Conservation (phyloP, 1,140 invertebrate genomes). For the Caenorhabditis tropicalis region DNA sequence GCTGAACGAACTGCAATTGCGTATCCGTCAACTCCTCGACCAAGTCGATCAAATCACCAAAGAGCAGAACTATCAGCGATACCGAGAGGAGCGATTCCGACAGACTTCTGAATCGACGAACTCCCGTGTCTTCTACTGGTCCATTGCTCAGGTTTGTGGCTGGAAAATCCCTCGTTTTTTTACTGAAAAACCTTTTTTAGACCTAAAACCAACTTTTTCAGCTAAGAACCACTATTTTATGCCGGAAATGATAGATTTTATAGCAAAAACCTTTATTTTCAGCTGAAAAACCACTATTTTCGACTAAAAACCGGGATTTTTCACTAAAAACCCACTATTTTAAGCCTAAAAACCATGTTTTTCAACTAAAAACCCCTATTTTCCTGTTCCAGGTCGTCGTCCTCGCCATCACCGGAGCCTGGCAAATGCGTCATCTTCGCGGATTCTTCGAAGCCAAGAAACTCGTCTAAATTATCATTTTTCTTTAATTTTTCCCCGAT, state of each 20-base stretch:
- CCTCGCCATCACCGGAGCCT: slow-evolving; percentile 89
- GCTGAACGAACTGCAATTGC: slow-evolving; percentile 89
- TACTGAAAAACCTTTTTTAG: too few species aligned
- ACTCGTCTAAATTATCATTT: slow-evolving; percentile 81
- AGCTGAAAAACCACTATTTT: neutral
- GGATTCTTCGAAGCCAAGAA: slow-evolving; percentile 99
- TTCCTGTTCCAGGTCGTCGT: slow-evolving; percentile 86
- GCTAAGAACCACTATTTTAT: too few species aligned
- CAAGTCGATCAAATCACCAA: slow-evolving; percentile 99
- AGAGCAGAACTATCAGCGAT: slow-evolving; percentile 98
- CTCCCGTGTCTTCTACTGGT: slow-evolving; percentile 96
- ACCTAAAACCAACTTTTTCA: too few species aligned
- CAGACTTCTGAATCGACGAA: slow-evolving; percentile 97
- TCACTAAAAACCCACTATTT: neutral
- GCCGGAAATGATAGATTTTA: too few species aligned
- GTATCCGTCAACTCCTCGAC: slow-evolving; percentile 91
- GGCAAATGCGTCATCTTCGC: slow-evolving; percentile 99
- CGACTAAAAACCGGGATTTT: neutral
- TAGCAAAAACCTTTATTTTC: too few species aligned
- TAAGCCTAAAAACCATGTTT: neutral
- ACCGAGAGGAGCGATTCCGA: slow-evolving; percentile 94
- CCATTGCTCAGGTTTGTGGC: slow-evolving; percentile 78
- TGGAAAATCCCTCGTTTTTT: too few species aligned
- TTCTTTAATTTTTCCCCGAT: neutral
- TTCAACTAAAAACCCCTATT: neutral